These are phyloP conservation scores for Candoia aspera DNA, from an alignment of 2,113 vertebrate genomes.

Conservation along the genomic window DNA sequence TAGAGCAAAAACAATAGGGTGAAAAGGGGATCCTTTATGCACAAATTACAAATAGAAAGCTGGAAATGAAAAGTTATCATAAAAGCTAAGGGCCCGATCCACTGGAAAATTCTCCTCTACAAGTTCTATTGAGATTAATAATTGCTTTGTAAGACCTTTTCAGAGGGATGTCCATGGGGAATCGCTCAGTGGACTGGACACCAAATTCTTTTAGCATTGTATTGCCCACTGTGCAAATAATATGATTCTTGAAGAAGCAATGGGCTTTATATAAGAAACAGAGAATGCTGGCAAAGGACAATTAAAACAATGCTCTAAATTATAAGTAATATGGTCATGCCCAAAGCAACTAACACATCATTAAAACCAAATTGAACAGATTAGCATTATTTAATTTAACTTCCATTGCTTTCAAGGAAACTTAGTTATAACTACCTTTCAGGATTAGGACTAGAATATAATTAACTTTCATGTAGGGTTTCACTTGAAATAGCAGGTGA, in stretches of 20 bases:
- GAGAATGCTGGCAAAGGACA: conserved; percentile 46
- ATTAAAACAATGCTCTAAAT: conserved; percentile 55
- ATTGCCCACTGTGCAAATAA: conserved; percentile 33
- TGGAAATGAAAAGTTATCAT: conserved; percentile 71
- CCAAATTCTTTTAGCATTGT: conserved; percentile 60
- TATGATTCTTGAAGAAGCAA: conserved; percentile 58
- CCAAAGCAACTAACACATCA: not conserved
- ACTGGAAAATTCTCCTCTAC: not conserved
- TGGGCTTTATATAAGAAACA: conserved; percentile 42
- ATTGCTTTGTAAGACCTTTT: not conserved
- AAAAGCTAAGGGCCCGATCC: conserved; percentile 54
- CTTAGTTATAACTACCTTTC: not conserved
- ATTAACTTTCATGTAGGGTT: conserved; percentile 44
- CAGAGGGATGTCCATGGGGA: not conserved
- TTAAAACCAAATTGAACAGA: not conserved
- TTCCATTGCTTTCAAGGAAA: not conserved
- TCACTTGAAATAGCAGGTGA: conserved; percentile 29
- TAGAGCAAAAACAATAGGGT: conserved; percentile 78
- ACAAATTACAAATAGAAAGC: conserved; percentile 77
- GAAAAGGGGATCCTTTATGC: conserved; percentile 74
- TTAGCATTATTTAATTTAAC: not conserved
- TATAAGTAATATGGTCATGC: conserved; percentile 42
- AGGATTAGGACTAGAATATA: not conserved
- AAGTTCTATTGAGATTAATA: not conserved
- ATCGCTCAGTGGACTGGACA: not conserved